phyloP scores from a whole-genome alignment of 30 jellyfish, hydroid and myxozoan species.

The Phacellophora camtschatica region DNA sequence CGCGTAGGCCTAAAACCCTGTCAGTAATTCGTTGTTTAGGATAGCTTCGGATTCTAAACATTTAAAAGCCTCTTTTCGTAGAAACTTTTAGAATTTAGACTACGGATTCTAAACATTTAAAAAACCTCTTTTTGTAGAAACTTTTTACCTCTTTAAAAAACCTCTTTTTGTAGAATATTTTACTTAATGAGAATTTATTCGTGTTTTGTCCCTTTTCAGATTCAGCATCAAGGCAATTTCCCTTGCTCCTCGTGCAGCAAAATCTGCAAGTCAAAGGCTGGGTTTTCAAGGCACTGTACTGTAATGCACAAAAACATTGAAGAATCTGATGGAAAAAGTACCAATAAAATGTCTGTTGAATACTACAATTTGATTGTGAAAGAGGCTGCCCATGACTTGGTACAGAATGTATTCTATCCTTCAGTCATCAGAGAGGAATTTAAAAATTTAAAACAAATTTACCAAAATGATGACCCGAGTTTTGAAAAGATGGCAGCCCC shows the following conservation, averaged over 20 bases:
- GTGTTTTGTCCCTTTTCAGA: not conserved
- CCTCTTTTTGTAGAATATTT: not conserved
- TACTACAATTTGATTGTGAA: conserved; percentile 15
- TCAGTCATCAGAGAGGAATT: not conserved
- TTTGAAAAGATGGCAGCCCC: conserved; percentile 19
- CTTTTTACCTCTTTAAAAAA: not conserved
- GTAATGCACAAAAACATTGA: conserved; percentile 18
- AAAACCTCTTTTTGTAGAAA: not conserved
- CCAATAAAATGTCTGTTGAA: conserved; percentile 7
- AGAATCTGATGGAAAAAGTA: not conserved
- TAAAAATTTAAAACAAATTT: not conserved
- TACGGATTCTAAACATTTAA: not conserved
- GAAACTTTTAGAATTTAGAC: too few relatives aligned
- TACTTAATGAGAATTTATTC: conserved; percentile 6
- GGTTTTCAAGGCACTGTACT: conserved; percentile 22
- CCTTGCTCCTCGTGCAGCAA: conserved; percentile 10
- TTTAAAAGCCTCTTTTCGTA: not conserved
- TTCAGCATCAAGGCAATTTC: conserved; percentile 5
- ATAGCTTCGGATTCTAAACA: not conserved
- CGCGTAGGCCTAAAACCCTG: not conserved
- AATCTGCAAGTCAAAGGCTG: conserved; percentile 31
- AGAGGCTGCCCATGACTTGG: conserved; percentile 9
- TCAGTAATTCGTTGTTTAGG: not conserved
- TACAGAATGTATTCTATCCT: conserved; percentile 22
- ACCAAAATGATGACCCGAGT: not conserved